Percentiles rank a stretch among this genome's conserved stretches.
Evolutionary conservation across 2,113 vertebrate species (phyloP).

Genomic region (Coracopsis vasa): DNA sequence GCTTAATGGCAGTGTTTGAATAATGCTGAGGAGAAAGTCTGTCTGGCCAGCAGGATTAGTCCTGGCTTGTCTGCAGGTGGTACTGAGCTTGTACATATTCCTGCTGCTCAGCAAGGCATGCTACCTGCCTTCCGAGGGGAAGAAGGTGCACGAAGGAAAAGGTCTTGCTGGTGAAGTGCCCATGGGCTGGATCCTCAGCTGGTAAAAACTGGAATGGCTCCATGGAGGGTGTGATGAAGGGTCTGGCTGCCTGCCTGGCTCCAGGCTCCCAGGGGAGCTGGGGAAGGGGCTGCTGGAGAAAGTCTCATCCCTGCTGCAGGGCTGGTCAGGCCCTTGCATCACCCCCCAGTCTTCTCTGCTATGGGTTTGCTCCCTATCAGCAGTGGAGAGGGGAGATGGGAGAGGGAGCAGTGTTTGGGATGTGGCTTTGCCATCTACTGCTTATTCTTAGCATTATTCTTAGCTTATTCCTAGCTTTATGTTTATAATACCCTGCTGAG

Average conservation of each 20-base stretch:
- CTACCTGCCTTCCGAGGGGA: not conserved
- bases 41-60: not conserved
- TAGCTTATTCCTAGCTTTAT: not conserved
- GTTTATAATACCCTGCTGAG: not conserved
- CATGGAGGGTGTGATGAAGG: not conserved
- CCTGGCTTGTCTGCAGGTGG: constrained; percentile 46
- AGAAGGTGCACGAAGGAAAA: not conserved
- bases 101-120: not conserved
- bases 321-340: not conserved
- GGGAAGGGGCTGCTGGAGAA: not conserved
- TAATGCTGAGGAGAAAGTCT: not conserved
- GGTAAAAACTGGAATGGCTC: not conserved
- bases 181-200: not conserved
- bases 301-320: not conserved
- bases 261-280: not conserved
- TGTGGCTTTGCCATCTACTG: not conserved
- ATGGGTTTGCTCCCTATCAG: not conserved
- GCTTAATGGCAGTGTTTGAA: not conserved
- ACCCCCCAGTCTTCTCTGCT: rapidly evolving
- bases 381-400: not conserved
- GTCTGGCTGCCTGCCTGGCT: not conserved
- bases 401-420: not conserved
- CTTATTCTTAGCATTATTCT: not conserved
- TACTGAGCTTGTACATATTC: not conserved
- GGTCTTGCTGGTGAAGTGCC: rapidly evolving